Percentiles rank a stretch among this genome's conserved stretches.
Evolutionary conservation across 2,888 invertebrate genomes (phyloP).

Genomic region (Drosophila helvetica): DNA sequence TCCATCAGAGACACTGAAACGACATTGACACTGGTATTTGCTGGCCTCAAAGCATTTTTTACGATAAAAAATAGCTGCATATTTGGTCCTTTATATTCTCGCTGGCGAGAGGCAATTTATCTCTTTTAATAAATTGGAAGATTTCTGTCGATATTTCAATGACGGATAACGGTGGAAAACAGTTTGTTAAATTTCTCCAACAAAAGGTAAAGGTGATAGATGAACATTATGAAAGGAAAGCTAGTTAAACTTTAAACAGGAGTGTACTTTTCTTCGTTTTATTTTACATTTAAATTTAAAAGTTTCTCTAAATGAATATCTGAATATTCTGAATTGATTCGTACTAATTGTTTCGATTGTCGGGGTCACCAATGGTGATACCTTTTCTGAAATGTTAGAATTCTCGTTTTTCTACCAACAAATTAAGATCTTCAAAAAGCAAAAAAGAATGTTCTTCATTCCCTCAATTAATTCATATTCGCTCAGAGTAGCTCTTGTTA

Average conservation of each 20-base stretch:
- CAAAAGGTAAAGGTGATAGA: background rate
- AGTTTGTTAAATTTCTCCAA: conserved; percentile 2
- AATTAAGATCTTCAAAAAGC: too few relatives aligned
- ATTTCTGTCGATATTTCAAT: conserved; percentile 27
- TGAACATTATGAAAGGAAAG: background rate
- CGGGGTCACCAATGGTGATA: too few relatives aligned
- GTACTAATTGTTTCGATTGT: too few relatives aligned
- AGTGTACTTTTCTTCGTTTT: too few relatives aligned
- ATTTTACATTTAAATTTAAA: too few relatives aligned
- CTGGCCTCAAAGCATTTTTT: conserved; percentile 27
- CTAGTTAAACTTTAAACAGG: background rate
- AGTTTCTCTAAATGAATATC: too few relatives aligned
- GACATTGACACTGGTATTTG: conserved; percentile 31
- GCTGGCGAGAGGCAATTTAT: conserved; percentile 32
- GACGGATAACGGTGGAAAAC: conserved; percentile 19
- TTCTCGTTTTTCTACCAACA: too few relatives aligned
- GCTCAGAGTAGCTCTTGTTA: background rate
- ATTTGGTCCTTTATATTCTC: conserved; percentile 18
- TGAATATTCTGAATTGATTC: too few relatives aligned
- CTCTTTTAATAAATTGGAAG: conserved; percentile 42
- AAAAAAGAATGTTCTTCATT: too few relatives aligned
- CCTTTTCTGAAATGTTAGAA: too few relatives aligned
- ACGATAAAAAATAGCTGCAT: conserved; percentile 35
- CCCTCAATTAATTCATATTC: background rate
- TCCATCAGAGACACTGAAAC: conserved; percentile 10